phyloP scores from a whole-genome alignment of 2,797 vertebrate species.

The Stomatorhinus walkeri region DNA sequence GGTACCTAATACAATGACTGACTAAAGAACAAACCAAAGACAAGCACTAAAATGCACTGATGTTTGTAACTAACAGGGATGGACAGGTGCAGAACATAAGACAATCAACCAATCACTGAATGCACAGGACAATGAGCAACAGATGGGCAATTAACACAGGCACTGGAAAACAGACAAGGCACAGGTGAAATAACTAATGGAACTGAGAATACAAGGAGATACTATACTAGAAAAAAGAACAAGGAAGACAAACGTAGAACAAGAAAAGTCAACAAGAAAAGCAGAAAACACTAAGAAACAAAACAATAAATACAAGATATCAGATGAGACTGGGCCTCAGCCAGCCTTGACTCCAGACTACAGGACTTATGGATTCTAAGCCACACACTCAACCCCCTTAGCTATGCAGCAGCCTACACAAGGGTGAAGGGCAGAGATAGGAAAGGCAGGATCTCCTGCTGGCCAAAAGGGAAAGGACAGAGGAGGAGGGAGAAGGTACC shows the following conservation, averaged over 20 bases:
- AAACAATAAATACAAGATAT: not conserved
- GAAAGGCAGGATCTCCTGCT: not conserved
- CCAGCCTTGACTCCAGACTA: no score
- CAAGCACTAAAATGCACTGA: no score
- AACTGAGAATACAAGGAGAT: not conserved
- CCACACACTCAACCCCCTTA: not conserved
- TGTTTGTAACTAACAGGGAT: not conserved
- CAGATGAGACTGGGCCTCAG: not conserved
- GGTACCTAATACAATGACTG: no score
- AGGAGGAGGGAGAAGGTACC: not conserved
- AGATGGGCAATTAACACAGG: not conserved
- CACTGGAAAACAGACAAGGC: not conserved
- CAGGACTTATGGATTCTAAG: not conserved
- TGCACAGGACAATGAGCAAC: not conserved
- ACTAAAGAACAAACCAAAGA: no score
- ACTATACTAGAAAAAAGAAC: not conserved
- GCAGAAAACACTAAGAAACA: not conserved
- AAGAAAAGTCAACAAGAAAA: not conserved
- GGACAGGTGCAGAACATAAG: not conserved
- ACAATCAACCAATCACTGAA: not conserved
- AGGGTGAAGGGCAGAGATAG: not conserved
- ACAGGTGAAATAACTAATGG: not conserved
- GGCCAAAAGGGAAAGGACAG: not conserved
- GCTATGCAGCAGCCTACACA: not conserved
- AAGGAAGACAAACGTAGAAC: not conserved